A percentile compares a stretch with the other conserved stretches of the same genome.
Conservation (phyloP, 1,140 invertebrate genomes). For the Globodera ellingtonae region DNA sequence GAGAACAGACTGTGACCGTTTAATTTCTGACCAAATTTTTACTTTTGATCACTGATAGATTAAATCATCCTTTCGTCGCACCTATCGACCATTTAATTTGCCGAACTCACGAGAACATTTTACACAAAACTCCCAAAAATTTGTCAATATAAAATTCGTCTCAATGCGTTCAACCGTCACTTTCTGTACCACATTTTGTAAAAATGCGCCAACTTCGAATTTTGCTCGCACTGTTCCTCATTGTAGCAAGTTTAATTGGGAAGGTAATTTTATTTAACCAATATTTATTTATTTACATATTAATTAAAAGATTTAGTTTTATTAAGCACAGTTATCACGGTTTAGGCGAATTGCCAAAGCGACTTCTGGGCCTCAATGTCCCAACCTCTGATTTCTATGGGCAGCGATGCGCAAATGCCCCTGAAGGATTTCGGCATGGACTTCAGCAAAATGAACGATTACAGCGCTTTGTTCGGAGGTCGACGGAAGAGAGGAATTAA, state of each 20-base stretch:
- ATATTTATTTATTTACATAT: no score
- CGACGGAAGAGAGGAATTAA: neutral
- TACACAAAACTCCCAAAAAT: no score
- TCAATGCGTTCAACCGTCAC: neutral
- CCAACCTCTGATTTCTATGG: neutral
- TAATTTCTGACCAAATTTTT: no score
- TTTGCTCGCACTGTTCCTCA: neutral
- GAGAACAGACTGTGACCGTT: no score
- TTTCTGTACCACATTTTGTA: neutral
- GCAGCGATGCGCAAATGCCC: neutral
- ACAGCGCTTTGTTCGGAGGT: neutral
- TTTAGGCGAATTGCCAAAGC: neutral
- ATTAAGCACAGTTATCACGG: no score
- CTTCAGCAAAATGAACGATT: neutral
- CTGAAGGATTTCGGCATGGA: slow-evolving; percentile 1
- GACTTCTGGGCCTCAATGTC: neutral
- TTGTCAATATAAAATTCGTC: no score
- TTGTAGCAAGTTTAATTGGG: neutral
- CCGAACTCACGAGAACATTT: no score
- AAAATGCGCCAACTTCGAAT: neutral
- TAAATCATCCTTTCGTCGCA: no score
- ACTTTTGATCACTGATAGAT: no score
- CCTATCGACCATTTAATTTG: no score
- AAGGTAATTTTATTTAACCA: neutral
- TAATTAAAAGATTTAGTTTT: no score